Percentiles rank a stretch among this genome's conserved stretches.
These are phyloP conservation scores for Lapara coniferarum DNA, from an alignment of 2,888 invertebrate genomes.

Conservation along the genomic window DNA sequence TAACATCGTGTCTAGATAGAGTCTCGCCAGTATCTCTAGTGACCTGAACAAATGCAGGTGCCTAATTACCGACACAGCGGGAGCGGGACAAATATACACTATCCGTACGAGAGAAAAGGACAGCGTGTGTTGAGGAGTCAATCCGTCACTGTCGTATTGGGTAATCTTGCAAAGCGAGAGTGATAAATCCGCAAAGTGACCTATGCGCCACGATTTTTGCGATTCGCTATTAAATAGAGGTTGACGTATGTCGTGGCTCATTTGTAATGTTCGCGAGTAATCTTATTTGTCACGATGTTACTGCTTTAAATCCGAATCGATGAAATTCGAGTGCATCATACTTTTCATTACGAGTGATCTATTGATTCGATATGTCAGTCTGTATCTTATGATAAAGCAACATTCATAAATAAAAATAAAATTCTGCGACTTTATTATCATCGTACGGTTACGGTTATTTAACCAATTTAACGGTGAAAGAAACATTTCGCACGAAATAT, in stretches of 20 bases:
- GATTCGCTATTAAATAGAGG: conserved; percentile 63
- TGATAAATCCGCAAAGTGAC: conserved; percentile 72
- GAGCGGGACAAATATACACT: conserved; percentile 49
- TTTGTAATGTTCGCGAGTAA: conserved; percentile 36
- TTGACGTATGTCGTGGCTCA: conserved; percentile 52
- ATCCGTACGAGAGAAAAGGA: conserved; percentile 50
- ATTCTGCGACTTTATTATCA: not conserved
- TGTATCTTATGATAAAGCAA: not conserved
- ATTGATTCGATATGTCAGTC: not conserved
- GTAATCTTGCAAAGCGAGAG: conserved; percentile 77
- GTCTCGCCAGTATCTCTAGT: conserved; percentile 65
- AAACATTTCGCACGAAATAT: not conserved
- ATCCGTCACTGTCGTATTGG: conserved; percentile 79
- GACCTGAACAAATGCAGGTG: conserved; percentile 79
- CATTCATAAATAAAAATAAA: not conserved
- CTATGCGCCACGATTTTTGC: conserved; percentile 68
- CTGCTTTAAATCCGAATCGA: not conserved
- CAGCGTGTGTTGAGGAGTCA: conserved; percentile 58
- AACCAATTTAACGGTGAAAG: not conserved
- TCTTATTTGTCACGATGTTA: conserved; percentile 23
- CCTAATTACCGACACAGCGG: conserved; percentile 66
- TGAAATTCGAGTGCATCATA: not conserved
- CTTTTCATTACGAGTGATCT: not conserved
- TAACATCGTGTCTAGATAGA: conserved; percentile 74
- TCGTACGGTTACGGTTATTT: not conserved